A percentile compares a stretch with the other conserved stretches of the same genome.
These are phyloP conservation scores for Hemiscyllium ocellatum DNA, from an alignment of 2,113 vertebrate genomes.

Conservation along the genomic window DNA sequence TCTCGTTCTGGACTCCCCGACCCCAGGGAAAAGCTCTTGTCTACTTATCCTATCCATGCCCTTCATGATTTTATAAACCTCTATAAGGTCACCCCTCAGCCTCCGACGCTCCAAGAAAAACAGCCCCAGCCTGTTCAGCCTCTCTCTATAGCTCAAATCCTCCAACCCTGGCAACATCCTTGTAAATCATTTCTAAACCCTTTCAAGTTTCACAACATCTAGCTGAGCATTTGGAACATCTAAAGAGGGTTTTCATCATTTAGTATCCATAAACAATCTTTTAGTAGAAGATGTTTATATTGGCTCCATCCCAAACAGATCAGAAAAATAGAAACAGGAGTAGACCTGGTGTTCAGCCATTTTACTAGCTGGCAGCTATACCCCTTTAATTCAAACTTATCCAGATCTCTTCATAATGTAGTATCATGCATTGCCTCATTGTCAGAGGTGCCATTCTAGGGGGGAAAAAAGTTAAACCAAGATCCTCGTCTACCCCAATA, in stretches of 20 bases:
- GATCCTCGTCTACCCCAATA: neutral
- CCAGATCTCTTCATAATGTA: neutral
- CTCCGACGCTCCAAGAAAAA: too few species aligned
- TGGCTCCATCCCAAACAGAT: neutral
- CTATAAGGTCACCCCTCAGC: too few species aligned
- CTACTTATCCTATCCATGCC: too few species aligned
- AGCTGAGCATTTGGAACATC: neutral
- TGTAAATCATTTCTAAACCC: too few species aligned
- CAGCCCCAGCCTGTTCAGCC: too few species aligned
- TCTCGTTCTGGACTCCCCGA: too few species aligned
- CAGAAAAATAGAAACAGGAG: neutral
- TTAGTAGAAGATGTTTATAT: neutral
- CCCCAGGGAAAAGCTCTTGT: too few species aligned
- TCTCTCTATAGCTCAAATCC: too few species aligned
- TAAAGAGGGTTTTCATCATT: neutral
- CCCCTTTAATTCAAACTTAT: neutral
- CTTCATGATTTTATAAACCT: too few species aligned
- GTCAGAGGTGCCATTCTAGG: neutral
- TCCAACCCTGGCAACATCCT: too few species aligned
- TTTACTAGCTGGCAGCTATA: neutral
- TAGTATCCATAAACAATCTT: neutral
- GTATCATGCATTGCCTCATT: neutral
- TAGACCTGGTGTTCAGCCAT: neutral
- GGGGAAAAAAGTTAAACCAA: neutral
- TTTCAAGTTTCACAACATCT: too few species aligned